A percentile compares a stretch with the other conserved stretches of the same genome.
Evolutionary conservation across 1,140 invertebrate species (phyloP).

Genomic region (Choristoneura fumiferana): DNA sequence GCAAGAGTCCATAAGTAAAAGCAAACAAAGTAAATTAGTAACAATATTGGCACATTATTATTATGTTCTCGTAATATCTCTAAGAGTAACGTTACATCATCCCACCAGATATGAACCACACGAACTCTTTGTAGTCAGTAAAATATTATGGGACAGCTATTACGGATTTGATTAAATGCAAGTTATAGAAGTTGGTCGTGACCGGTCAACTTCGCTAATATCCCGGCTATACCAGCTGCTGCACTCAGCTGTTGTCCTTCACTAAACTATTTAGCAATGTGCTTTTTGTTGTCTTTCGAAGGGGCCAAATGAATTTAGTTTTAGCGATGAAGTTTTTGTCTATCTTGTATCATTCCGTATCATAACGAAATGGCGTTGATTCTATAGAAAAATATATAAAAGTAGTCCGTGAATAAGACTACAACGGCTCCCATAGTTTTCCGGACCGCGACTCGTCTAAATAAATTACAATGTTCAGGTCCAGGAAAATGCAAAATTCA

Average conservation of each 20-base stretch:
- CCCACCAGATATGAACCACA: background rate
- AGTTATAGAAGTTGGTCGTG: background rate
- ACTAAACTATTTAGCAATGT: conserved; percentile 9
- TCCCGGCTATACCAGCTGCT: background rate
- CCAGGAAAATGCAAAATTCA: no score
- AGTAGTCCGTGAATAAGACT: no score
- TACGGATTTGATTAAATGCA: conserved; percentile 9
- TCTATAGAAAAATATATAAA: no score
- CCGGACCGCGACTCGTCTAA: no score
- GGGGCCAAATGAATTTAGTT: background rate
- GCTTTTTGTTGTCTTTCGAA: conserved; percentile 9
- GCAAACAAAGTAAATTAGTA: no score
- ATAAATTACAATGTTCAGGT: no score
- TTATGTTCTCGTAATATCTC: no score
- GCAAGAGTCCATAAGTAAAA: no score
- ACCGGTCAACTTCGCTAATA: conserved; percentile 12
- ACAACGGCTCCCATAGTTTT: no score
- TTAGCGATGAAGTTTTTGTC: background rate
- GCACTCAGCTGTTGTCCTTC: conserved; percentile 13
- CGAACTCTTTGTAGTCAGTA: conserved; percentile 9
- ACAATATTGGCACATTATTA: no score
- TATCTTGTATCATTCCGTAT: background rate
- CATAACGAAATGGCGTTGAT: no score
- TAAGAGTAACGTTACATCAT: no score
- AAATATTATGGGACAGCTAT: background rate